phyloP scores from a whole-genome alignment of 1,140 invertebrate species.

The Oedothorax gibbosus region DNA sequence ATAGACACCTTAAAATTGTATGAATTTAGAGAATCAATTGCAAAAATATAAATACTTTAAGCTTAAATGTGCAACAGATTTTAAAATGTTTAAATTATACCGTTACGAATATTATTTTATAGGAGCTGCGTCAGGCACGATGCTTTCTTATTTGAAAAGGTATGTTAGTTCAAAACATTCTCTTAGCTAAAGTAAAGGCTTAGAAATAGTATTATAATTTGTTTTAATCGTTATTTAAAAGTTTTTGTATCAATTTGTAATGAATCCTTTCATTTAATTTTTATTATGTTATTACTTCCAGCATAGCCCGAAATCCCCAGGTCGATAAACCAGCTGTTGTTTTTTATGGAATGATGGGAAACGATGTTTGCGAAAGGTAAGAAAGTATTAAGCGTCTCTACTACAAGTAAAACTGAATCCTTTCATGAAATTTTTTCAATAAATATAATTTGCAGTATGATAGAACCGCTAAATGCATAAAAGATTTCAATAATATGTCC shows the following conservation, averaged over 20 bases:
- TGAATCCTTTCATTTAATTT: not conserved
- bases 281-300: constrained; percentile 51
- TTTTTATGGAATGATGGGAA: constrained; percentile 71
- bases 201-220: too few relatives aligned
- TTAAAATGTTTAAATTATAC: not conserved
- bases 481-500: too few relatives aligned
- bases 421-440: too few relatives aligned
- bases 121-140: constrained; percentile 63
- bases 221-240: not conserved
- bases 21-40: too few relatives aligned
- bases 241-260: not conserved
- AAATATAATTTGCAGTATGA: not conserved
- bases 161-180: not conserved
- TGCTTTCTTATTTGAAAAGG: constrained; percentile 62
- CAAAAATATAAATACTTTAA: not conserved
- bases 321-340: constrained; percentile 70
- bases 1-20: too few relatives aligned
- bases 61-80: not conserved
- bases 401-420: too few relatives aligned
- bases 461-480: not conserved
- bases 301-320: constrained; percentile 66
- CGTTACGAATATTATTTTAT: not conserved
- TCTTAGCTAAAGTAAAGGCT: too few relatives aligned
- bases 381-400: not conserved
- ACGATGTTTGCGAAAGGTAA: constrained; percentile 66